A percentile compares a stretch with the other conserved stretches of the same genome.
phyloP scores from a whole-genome alignment of 1,140 invertebrate species.

The Drosophila lowei region DNA sequence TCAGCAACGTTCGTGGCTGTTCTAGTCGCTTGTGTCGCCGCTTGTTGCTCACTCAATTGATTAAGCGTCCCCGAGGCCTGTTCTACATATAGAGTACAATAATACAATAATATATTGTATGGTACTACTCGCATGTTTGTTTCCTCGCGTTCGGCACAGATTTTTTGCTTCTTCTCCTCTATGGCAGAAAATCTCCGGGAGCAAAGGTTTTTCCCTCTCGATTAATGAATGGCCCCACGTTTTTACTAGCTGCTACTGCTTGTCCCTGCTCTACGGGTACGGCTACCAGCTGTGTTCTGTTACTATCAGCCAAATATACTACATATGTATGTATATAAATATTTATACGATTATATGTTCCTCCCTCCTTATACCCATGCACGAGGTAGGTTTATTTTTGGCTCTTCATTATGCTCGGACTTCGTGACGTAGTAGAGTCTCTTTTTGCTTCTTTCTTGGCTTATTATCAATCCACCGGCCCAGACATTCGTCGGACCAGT shows the following conservation, averaged over 20 bases:
- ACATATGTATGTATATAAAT: not conserved
- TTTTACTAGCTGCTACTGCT: slow-evolving; percentile 27
- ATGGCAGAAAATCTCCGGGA: slow-evolving; percentile 71
- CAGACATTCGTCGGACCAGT: not conserved
- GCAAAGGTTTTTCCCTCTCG: slow-evolving; percentile 64
- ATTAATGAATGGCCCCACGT: slow-evolving; percentile 62
- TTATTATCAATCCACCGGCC: not conserved
- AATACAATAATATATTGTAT: slow-evolving; percentile 29
- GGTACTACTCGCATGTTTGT: slow-evolving; percentile 3
- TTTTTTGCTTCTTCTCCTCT: slow-evolving; percentile 35
- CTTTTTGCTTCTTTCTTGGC: too few species aligned
- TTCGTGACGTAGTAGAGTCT: too few species aligned
- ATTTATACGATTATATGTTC: too few species aligned
- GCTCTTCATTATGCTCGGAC: too few species aligned
- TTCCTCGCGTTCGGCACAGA: slow-evolving; percentile 48
- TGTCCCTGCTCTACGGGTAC: slow-evolving; percentile 1
- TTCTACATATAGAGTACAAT: slow-evolving; percentile 44
- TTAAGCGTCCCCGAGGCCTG: slow-evolving; percentile 61
- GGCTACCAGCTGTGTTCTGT: slow-evolving; percentile 13
- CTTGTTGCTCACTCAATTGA: slow-evolving; percentile 66
- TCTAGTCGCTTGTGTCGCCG: slow-evolving; percentile 30
- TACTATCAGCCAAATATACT: slow-evolving; percentile 24
- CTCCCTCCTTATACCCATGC: too few species aligned
- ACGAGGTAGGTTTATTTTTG: too few species aligned
- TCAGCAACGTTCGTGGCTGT: slow-evolving; percentile 52